Percentiles rank a stretch among this genome's conserved stretches.
Evolutionary conservation across 1,140 invertebrate species (phyloP).

Genomic region (Calycopis cecrops): DNA sequence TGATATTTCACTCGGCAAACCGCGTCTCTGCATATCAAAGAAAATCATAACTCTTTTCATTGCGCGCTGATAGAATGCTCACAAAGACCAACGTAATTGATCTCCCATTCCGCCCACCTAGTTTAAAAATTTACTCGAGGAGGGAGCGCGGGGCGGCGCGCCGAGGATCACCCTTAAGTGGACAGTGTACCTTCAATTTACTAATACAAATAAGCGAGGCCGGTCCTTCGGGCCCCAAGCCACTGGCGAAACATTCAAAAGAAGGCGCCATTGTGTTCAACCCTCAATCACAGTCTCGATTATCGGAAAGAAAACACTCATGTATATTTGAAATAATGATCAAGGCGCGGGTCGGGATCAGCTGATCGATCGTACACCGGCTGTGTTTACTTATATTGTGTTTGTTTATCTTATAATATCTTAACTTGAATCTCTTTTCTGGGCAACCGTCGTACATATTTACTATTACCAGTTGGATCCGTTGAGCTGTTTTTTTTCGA

Average conservation of each 20-base stretch:
- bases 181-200: slow-evolving; percentile 69
- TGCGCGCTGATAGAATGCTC: slow-evolving; percentile 71
- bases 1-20: slow-evolving; percentile 74
- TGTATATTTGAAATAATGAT: slow-evolving; percentile 74
- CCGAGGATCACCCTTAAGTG: slow-evolving; percentile 49
- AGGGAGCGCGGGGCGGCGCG: slow-evolving; percentile 28
- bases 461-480: no score
- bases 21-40: slow-evolving; percentile 70
- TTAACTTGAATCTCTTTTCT: no score
- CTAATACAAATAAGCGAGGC: slow-evolving; percentile 69
- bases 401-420: no score
- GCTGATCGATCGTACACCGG: slow-evolving; percentile 56
- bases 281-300: slow-evolving; percentile 70
- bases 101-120: slow-evolving; percentile 48
- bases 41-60: slow-evolving; percentile 75
- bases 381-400: slow-evolving; percentile 32
- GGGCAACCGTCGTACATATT: no score
- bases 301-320: slow-evolving; percentile 74
- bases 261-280: slow-evolving; percentile 56
- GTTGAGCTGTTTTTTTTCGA: no score
- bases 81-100: slow-evolving; percentile 68
- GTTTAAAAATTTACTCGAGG: slow-evolving; percentile 47
- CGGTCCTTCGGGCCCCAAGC: slow-evolving; percentile 45
- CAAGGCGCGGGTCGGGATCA: slow-evolving; percentile 49
- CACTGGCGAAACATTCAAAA: slow-evolving; percentile 55